These are phyloP conservation scores for Nematolebias whitei DNA, from an alignment of 2,113 vertebrate species.

Conservation along the genomic window DNA sequence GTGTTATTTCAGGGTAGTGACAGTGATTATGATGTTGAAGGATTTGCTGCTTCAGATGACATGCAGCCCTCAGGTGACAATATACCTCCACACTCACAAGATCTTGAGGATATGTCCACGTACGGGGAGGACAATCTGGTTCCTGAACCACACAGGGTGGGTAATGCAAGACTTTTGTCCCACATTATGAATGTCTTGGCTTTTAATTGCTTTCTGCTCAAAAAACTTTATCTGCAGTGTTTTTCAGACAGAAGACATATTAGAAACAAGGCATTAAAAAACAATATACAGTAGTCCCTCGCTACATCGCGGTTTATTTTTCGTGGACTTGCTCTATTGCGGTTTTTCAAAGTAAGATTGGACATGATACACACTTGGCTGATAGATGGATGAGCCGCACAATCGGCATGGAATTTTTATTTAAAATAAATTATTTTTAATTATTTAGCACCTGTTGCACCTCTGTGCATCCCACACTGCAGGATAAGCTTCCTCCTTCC, in stretches of 20 bases:
- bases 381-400: too few species aligned
- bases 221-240: background rate
- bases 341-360: too few species aligned
- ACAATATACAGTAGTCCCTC: too few species aligned
- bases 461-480: too few species aligned
- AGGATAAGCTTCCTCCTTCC: too few species aligned
- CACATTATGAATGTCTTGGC: background rate
- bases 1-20: slow-evolving; percentile 76
- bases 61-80: slow-evolving; percentile 55
- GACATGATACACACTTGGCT: too few species aligned
- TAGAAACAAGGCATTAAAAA: background rate
- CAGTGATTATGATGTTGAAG: slow-evolving; percentile 84
- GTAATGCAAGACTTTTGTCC: background rate
- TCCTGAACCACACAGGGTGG: slow-evolving; percentile 89
- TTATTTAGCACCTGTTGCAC: too few species aligned
- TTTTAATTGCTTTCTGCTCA: background rate
- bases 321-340: too few species aligned
- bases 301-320: too few species aligned
- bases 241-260: background rate
- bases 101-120: slow-evolving; percentile 61
- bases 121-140: slow-evolving; percentile 86
- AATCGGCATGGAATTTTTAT: too few species aligned
- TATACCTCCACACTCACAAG: slow-evolving; percentile 40
- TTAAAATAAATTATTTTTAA: too few species aligned
- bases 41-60: slow-evolving; percentile 64